These are phyloP conservation scores for Spatulosminthurus flaviceps DNA, from an alignment of 2,888 invertebrate genomes.

Conservation along the genomic window DNA sequence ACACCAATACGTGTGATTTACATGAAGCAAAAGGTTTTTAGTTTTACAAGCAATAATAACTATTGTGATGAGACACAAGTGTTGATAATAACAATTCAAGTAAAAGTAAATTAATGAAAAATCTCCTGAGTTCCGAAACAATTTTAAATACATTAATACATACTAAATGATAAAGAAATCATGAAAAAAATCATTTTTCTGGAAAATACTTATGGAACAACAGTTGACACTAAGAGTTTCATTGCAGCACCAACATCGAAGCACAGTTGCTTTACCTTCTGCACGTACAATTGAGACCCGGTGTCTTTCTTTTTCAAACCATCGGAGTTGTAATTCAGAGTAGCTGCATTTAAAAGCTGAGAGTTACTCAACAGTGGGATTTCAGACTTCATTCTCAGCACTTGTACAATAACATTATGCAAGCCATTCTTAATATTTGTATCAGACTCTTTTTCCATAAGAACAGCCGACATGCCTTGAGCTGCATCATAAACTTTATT, in stretches of 20 bases:
- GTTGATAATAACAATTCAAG: too few species aligned
- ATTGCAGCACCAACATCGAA: constrained; percentile 63
- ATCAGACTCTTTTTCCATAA: constrained; percentile 48
- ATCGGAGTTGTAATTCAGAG: not conserved
- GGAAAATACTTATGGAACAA: not conserved
- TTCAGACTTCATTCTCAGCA: constrained; percentile 60
- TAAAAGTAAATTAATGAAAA: too few species aligned
- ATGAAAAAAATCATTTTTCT: too few species aligned
- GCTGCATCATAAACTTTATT: constrained; percentile 58
- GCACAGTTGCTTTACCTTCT: constrained; percentile 59
- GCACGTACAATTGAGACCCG: constrained; percentile 45
- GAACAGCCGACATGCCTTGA: constrained; percentile 55
- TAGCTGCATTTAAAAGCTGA: constrained; percentile 23
- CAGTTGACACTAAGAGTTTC: constrained; percentile 58
- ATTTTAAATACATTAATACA: too few species aligned
- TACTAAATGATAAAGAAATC: too few species aligned
- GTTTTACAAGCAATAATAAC: too few species aligned
- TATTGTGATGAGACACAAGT: too few species aligned
- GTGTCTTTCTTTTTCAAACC: not conserved
- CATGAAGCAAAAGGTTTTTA: too few species aligned
- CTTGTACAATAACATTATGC: constrained; percentile 58
- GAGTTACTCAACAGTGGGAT: constrained; percentile 53
- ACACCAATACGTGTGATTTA: too few species aligned
- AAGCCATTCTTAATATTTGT: constrained; percentile 49
- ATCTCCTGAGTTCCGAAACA: too few species aligned